These are phyloP conservation scores for Acrossocheilus wenchowensis DNA, from an alignment of 2,797 vertebrate genomes.

Conservation along the genomic window DNA sequence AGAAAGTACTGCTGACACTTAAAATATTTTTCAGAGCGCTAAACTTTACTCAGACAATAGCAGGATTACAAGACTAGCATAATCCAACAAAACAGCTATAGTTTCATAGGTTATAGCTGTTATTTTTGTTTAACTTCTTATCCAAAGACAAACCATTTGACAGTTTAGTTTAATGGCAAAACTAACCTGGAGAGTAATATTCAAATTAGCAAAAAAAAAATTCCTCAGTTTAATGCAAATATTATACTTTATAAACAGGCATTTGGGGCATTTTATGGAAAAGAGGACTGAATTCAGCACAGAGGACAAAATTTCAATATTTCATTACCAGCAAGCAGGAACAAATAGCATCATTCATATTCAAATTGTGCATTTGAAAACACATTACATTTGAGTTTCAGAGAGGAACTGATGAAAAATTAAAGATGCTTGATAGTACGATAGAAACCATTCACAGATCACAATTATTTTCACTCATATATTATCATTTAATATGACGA, in stretches of 20 bases:
- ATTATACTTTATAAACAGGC: conserved; percentile 75
- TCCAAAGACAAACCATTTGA: no score
- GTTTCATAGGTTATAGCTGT: neutral
- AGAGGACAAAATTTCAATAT: conserved; percentile 70
- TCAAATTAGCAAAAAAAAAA: conserved; percentile 42
- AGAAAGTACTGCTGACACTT: conserved; percentile 38
- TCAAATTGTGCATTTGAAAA: conserved; percentile 55
- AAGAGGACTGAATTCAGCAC: conserved; percentile 71
- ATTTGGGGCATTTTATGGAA: conserved; percentile 75
- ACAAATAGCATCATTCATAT: conserved; percentile 70
- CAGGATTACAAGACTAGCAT: neutral
- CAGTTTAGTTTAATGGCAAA: conserved; percentile 19
- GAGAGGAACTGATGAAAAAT: conserved; percentile 40
- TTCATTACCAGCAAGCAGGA: conserved; percentile 64
- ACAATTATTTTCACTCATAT: neutral
- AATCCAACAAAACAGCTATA: conserved; percentile 1
- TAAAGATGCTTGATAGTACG: neutral
- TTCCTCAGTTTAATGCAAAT: conserved; percentile 75
- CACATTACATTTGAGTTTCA: conserved; percentile 26
- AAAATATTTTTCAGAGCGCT: conserved; percentile 34
- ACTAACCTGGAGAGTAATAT: conserved; percentile 40
- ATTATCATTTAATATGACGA: neutral
- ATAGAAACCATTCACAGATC: neutral
- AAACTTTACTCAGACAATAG: neutral
- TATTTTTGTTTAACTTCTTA: neutral